Base-by-base conservation (phyloP, 2,888 invertebrate genomes). In the Tenthredo scrophulariae region DNA sequence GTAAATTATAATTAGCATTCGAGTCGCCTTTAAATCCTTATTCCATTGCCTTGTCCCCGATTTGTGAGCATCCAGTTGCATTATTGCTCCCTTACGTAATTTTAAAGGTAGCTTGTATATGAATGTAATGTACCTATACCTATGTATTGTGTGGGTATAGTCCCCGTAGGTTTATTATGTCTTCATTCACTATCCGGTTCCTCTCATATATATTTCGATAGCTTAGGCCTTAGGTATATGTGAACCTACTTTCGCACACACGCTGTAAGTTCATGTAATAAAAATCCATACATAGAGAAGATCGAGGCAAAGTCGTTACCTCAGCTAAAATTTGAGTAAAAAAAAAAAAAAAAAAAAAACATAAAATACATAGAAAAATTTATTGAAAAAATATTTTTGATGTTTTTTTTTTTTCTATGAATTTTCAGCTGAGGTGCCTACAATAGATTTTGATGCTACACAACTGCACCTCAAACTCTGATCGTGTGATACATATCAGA, bases 11-110 rank as follows among this genome's bases (percentile, higher is more conserved):
- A 86, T 88, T 88, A 87, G 89, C 88, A 89, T 88, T 87, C 89
- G 85, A 88, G 88, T 90, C 90, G 89, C 90, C 89, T 88, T 87
- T 80, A 82, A 88, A 89, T 90, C 89, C 88, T 89, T 88, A 43
- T 79, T 58, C 7, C 75, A 46, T 46, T 87, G 87, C 89, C 89
- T 89, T 90, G 90, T 90, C 88, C 89, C 88, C 89, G 89, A 90
- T 90, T 90, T 90, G 87, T 88, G 88, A 87, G 87, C 87, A 87
- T 84, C 22, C 82, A 82, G 82, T 65, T 82, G 82, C 82, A 82
- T 82, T 65, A 29, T 46, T 43, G 65, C 37, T 82, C 13, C n/a
- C 65, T 82, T 82, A 65, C 82, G 82, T 82, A 37, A 82, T 82
- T 26, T 40, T n/a, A 54, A 62, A 65, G 6, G 1, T 79, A 26